Conservation (phyloP, 2,797 vertebrate species). For the Tolypeutes matacus region DNA sequence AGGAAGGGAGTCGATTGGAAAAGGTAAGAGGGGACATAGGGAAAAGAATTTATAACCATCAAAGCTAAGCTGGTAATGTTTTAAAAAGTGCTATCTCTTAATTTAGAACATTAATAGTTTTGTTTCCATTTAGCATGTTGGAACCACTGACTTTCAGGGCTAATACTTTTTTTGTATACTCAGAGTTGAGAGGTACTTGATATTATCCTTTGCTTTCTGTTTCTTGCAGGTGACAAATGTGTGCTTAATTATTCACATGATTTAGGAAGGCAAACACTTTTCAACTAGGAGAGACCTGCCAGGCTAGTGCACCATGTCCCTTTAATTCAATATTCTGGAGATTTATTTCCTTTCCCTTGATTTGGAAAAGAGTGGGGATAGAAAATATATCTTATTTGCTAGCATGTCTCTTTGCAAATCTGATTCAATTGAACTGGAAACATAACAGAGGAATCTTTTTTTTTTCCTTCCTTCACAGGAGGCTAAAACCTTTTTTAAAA, state of each 20-base stretch:
- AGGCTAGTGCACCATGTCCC: not conserved
- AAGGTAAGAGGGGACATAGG: not conserved
- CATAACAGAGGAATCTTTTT: conserved; percentile 10
- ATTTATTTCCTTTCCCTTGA: conserved; percentile 3
- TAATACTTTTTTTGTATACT: not conserved
- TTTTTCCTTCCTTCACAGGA: too few species aligned
- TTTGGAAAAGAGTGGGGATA: not conserved
- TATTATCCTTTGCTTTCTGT: conserved; percentile 46
- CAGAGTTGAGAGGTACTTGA: conserved; percentile 43
- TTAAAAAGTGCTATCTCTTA: not conserved
- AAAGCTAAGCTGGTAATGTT: not conserved
- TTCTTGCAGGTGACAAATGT: conserved; percentile 7
- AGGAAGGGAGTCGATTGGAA: not conserved
- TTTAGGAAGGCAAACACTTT: conserved; percentile 70
- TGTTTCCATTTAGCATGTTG: not conserved
- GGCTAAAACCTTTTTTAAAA: too few species aligned
- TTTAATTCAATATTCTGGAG: not conserved
- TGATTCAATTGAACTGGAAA: conserved; percentile 1
- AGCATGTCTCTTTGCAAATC: conserved; percentile 15
- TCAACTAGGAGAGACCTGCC: not conserved
- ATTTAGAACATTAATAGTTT: conserved; percentile 4
- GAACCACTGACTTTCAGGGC: not conserved
- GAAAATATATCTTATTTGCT: not conserved
- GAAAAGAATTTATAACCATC: not conserved
- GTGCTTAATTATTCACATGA: conserved; percentile 77